These are phyloP conservation scores for Spisula solida DNA, from an alignment of 2,888 invertebrate species.

Conservation along the genomic window DNA sequence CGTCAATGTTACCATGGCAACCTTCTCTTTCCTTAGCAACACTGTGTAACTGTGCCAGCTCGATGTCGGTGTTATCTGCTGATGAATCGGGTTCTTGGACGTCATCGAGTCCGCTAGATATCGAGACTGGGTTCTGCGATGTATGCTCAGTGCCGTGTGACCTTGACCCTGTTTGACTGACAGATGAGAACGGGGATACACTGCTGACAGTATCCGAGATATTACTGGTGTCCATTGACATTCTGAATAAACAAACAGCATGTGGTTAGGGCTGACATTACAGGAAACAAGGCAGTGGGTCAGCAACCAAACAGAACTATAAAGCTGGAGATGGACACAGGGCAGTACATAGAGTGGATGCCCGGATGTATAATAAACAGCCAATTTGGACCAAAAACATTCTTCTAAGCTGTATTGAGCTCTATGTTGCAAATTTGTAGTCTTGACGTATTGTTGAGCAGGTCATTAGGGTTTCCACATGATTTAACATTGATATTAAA, in stretches of 20 bases:
- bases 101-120: background rate
- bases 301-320: too few species aligned
- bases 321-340: too few species aligned
- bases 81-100: background rate
- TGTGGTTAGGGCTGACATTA: background rate
- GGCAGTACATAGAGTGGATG: too few species aligned
- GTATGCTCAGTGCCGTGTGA: background rate
- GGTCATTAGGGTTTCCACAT: too few species aligned
- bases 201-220: conserved; percentile 26
- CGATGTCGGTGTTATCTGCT: background rate
- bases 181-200: conserved; percentile 27
- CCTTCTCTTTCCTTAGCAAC: background rate
- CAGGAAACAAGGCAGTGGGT: too few species aligned
- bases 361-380: too few species aligned
- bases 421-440: too few species aligned
- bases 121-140: background rate
- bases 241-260: conserved; percentile 1
- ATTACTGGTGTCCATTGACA: conserved; percentile 6
- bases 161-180: conserved; percentile 21
- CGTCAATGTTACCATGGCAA: conserved; percentile 46
- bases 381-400: too few species aligned
- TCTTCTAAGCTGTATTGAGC: too few species aligned
- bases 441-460: too few species aligned
- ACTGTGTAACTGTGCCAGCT: background rate
- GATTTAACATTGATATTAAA: too few species aligned